Conservation (phyloP, 2,888 invertebrate species). For the Heterodera filipjevi region DNA sequence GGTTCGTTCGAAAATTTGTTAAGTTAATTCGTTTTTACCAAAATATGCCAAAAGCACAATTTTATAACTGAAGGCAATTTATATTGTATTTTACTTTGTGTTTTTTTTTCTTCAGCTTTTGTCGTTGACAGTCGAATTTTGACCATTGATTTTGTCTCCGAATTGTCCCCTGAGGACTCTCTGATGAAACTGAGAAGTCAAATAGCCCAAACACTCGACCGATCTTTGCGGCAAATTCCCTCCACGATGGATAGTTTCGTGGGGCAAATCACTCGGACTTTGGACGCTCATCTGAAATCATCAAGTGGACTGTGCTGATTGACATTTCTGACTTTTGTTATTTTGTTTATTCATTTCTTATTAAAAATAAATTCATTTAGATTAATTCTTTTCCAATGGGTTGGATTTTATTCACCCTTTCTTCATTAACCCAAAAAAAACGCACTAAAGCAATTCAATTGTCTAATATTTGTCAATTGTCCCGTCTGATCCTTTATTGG, state of each 20-base stretch:
- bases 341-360: not conserved
- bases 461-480: no score
- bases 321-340: not conserved
- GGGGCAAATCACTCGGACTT: conserved; percentile 13
- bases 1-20: no score
- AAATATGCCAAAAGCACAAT: no score
- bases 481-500: not conserved
- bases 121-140: conserved; percentile 51
- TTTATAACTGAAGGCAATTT: no score
- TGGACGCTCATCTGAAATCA: conserved; percentile 12
- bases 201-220: conserved; percentile 39
- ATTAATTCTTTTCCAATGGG: no score
- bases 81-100: not conserved
- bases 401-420: no score
- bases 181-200: conserved; percentile 52
- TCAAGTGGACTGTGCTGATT: not conserved
- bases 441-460: no score
- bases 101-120: conserved; percentile 44
- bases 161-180: conserved; percentile 46
- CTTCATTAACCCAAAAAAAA: no score
- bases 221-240: conserved; percentile 37
- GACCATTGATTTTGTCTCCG: conserved; percentile 47
- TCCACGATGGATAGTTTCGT: conserved; percentile 26
- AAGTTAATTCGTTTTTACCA: no score
- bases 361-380: not conserved